Evolutionary conservation across 2,888 invertebrate genomes (phyloP).

Genomic region (Diogma glabrata): DNA sequence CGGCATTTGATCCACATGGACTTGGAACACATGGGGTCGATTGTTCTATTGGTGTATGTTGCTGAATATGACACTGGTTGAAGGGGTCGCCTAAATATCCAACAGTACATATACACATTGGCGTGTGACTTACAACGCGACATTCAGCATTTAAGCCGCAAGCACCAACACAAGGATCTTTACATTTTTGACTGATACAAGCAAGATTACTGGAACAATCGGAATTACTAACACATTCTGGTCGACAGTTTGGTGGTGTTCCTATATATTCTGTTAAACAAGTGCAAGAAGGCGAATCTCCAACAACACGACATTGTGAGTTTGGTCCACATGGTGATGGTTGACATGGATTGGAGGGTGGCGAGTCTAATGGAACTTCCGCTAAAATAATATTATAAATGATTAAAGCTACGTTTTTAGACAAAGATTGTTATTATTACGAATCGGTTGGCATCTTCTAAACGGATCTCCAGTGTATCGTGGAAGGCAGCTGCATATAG

Average conservation of each 20-base stretch:
- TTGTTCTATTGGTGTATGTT: conserved; percentile 22
- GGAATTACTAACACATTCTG: conserved; percentile 67
- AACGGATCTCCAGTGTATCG: conserved; percentile 53
- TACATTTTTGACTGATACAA: conserved; percentile 66
- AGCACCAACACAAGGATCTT: conserved; percentile 57
- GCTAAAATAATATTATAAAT: conserved; percentile 27
- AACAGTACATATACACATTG: conserved; percentile 54
- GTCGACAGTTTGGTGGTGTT: conserved; percentile 62
- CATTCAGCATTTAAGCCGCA: conserved; percentile 66
- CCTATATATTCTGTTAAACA: conserved; percentile 56
- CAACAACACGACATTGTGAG: conserved; percentile 54
- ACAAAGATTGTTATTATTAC: conserved; percentile 30
- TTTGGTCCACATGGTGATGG: conserved; percentile 76
- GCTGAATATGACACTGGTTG: conserved; percentile 41
- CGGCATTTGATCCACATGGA: conserved; percentile 68
- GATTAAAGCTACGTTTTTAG: conserved; percentile 6
- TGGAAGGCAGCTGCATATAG: conserved; percentile 60
- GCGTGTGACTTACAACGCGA: conserved; percentile 61
- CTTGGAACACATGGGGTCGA: conserved; percentile 51
- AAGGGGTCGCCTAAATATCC: conserved; percentile 70
- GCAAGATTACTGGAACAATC: conserved; percentile 59
- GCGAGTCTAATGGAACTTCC: conserved; percentile 36
- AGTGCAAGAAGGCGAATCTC: conserved; percentile 60
- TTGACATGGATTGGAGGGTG: conserved; percentile 51
- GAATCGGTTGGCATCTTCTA: conserved; percentile 45